Evolutionary conservation across 2,888 invertebrate genomes (phyloP).

Genomic region (Cheiracanthium punctorium): DNA sequence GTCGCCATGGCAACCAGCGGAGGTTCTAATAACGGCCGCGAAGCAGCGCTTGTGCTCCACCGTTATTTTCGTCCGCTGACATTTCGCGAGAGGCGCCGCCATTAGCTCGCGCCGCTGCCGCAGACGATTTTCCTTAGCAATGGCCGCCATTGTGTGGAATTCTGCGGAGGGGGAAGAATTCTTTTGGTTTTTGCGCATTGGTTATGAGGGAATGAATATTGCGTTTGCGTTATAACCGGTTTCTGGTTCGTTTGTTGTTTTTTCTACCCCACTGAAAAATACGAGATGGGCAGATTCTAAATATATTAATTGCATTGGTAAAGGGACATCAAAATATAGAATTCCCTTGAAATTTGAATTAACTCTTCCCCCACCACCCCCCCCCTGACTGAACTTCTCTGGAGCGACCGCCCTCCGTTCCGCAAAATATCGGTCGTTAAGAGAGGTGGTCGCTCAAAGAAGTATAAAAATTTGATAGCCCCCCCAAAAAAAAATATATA

Average conservation of each 20-base stretch:
- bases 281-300: too few relatives aligned
- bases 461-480: too few relatives aligned
- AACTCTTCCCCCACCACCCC: too few relatives aligned
- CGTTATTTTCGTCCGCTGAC: neutral
- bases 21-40: constrained; percentile 13
- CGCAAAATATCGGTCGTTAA: too few relatives aligned
- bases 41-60: neutral
- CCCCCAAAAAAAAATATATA: too few relatives aligned
- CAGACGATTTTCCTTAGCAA: constrained; percentile 4
- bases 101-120: neutral
- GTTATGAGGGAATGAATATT: neutral
- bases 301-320: too few relatives aligned
- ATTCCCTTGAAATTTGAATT: too few relatives aligned
- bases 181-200: neutral
- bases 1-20: constrained; percentile 3
- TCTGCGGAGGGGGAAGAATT: neutral
- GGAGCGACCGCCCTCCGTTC: too few relatives aligned
- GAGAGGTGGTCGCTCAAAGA: too few relatives aligned
- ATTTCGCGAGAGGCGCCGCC: constrained; percentile 13
- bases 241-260: neutral
- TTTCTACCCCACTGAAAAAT: too few relatives aligned
- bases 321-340: too few relatives aligned
- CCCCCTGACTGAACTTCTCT: too few relatives aligned
- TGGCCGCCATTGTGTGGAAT: constrained; percentile 7
- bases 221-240: neutral